Evolutionary conservation across 1,140 invertebrate genomes (phyloP).

Genomic region (Phocides pigmalion): DNA sequence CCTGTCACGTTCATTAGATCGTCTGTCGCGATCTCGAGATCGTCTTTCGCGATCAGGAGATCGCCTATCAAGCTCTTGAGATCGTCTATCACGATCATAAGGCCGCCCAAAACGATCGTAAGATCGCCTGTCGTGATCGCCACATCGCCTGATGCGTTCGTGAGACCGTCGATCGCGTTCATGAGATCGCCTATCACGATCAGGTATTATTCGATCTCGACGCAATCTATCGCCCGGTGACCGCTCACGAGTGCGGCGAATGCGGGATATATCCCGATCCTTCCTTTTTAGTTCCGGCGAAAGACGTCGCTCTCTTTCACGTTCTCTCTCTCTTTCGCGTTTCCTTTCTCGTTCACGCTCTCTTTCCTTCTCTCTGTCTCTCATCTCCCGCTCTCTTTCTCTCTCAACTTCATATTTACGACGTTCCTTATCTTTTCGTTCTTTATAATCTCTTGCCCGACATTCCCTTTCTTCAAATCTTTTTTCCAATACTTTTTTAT

Average conservation of each 20-base stretch:
- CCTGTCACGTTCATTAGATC: slow-evolving; percentile 47
- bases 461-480: slow-evolving; percentile 61
- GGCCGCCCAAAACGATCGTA: slow-evolving; percentile 48
- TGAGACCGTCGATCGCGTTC: slow-evolving; percentile 35
- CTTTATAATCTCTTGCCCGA: slow-evolving; percentile 47
- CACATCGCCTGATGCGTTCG: slow-evolving; percentile 34
- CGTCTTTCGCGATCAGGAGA: slow-evolving; percentile 56
- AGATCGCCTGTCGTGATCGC: slow-evolving; percentile 46
- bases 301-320: slow-evolving; percentile 47
- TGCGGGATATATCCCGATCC: slow-evolving; percentile 57
- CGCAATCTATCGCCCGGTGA: slow-evolving; percentile 35
- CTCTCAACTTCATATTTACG: slow-evolving; percentile 53
- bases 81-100: slow-evolving; percentile 46
- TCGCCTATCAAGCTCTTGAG: slow-evolving; percentile 48
- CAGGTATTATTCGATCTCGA: slow-evolving; percentile 44
- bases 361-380: slow-evolving; percentile 56
- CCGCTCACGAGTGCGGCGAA: slow-evolving; percentile 58
- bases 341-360: slow-evolving; percentile 55
- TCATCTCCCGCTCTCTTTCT: slow-evolving; percentile 58
- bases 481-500: slow-evolving; percentile 70
- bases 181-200: slow-evolving; percentile 47
- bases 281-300: slow-evolving; percentile 41
- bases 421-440: slow-evolving; percentile 62
- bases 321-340: slow-evolving; percentile 50
- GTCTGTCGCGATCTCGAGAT: slow-evolving; percentile 46